Evolutionary conservation across 1,140 invertebrate genomes (phyloP).

Genomic region (Drosophila persimilis): DNA sequence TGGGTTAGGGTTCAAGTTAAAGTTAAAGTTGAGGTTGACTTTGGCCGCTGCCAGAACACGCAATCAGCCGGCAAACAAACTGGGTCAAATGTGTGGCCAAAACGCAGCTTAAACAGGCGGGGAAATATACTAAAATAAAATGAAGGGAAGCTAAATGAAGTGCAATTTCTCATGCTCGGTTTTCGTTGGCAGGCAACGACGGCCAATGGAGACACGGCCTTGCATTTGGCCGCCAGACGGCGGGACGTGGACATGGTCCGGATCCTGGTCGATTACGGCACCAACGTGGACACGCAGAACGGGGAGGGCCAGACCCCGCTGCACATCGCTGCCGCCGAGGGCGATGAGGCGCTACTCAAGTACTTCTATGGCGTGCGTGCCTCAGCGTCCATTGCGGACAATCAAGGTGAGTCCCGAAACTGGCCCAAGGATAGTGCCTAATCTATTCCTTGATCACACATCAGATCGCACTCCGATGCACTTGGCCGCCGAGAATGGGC

Average conservation of each 20-base stretch:
- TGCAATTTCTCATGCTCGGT: conserved; percentile 33
- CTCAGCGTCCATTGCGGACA: conserved; percentile 96
- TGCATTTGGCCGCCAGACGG: conserved; percentile 94
- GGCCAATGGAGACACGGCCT: conserved; percentile 92
- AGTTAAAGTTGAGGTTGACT: conserved; percentile 71
- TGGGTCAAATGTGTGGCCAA: conserved; percentile 66
- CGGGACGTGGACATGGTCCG: conserved; percentile 96
- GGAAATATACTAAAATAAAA: conserved; percentile 42
- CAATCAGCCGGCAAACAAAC: conserved; percentile 67
- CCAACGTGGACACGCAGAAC: conserved; percentile 94
- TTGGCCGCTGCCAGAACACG: conserved; percentile 64
- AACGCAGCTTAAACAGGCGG: conserved; percentile 46
- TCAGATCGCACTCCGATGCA: conserved; percentile 97
- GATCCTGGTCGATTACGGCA: conserved; percentile 96
- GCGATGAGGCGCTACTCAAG: conserved; percentile 96
- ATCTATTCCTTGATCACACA: background rate
- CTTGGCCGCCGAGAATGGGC: conserved; percentile 97
- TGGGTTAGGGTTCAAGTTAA: conserved; percentile 63
- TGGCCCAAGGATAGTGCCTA: background rate
- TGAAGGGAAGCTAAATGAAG: conserved; percentile 35
- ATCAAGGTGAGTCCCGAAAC: conserved; percentile 87
- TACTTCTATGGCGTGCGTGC: conserved; percentile 97
- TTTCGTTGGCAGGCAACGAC: conserved; percentile 85
- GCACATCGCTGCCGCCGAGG: conserved; percentile 97
- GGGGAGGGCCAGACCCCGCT: conserved; percentile 95